Evolutionary conservation across 2,888 invertebrate species (phyloP).

Genomic region (Phyllotreta striolata): DNA sequence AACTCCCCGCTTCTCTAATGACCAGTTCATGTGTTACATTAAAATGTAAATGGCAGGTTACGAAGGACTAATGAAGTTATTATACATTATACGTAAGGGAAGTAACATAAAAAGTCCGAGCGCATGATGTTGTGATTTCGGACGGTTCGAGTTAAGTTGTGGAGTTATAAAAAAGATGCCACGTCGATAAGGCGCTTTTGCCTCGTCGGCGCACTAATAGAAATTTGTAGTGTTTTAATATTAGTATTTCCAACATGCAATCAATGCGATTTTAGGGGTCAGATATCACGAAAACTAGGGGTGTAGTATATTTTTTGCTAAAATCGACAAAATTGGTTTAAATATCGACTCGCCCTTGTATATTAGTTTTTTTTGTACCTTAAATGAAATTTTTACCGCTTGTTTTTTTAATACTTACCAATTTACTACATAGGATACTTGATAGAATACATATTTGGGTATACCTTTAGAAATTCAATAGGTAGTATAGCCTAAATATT

Average conservation of each 20-base stretch:
- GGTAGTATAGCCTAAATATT: no score
- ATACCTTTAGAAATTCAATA: no score
- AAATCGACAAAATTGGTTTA: no score
- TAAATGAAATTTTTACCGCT: no score
- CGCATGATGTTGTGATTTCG: constrained; percentile 30
- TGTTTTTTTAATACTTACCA: no score
- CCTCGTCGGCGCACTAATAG: constrained; percentile 32
- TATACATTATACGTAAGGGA: constrained; percentile 39
- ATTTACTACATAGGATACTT: no score
- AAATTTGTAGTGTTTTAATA: constrained; percentile 35
- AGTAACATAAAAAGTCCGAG: constrained; percentile 33
- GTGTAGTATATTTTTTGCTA: no score
- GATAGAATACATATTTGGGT: no score
- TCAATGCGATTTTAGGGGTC: constrained; percentile 13
- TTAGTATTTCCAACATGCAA: constrained; percentile 30
- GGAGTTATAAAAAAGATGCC: constrained; percentile 29
- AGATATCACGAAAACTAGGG: no score
- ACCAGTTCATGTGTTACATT: constrained; percentile 40
- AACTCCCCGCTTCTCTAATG: constrained; percentile 29
- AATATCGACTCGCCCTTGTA: no score
- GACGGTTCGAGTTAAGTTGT: constrained; percentile 22
- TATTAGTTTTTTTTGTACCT: no score
- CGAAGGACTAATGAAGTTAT: constrained; percentile 40
- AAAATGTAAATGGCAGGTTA: constrained; percentile 42
- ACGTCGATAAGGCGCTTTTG: constrained; percentile 22